Percentiles rank a stretch among this genome's conserved stretches.
Conservation (phyloP, 1,140 invertebrate species). For the Scylla paramamosain region DNA sequence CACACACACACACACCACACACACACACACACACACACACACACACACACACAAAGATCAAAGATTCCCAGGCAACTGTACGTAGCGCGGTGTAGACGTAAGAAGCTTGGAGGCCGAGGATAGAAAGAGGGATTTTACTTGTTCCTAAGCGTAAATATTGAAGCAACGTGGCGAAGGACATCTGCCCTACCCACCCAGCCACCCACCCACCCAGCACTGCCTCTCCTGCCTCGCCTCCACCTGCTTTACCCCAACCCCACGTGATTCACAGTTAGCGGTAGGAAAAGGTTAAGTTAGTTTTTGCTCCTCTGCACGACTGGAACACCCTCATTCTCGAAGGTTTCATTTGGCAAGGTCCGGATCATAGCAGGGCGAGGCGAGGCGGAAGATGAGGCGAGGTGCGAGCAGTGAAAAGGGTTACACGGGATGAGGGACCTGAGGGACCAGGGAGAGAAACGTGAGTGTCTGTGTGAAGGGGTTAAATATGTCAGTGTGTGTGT, state of each 20-base stretch:
- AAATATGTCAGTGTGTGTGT: too few species aligned
- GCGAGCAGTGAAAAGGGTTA: too few species aligned
- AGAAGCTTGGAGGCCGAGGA: neutral
- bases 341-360: neutral
- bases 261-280: conserved; percentile 1
- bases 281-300: conserved; percentile 15
- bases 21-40: neutral
- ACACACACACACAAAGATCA: neutral
- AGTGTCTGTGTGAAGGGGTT: too few species aligned
- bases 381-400: neutral
- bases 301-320: neutral
- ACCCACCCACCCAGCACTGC: neutral
- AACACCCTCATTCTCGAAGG: neutral
- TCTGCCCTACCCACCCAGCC: neutral
- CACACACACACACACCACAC: neutral
- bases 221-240: neutral
- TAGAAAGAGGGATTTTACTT: neutral
- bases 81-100: neutral
- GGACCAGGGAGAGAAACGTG: neutral
- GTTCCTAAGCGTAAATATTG: conserved; percentile 14
- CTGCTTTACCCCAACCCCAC: neutral
- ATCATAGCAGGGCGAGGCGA: neutral
- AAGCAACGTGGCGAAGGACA: neutral
- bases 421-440: too few species aligned
- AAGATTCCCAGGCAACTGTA: neutral